Percentiles rank a stretch among this genome's conserved stretches.
Evolutionary conservation across 2,888 invertebrate genomes (phyloP).

Genomic region (Habroteleia sp.): DNA sequence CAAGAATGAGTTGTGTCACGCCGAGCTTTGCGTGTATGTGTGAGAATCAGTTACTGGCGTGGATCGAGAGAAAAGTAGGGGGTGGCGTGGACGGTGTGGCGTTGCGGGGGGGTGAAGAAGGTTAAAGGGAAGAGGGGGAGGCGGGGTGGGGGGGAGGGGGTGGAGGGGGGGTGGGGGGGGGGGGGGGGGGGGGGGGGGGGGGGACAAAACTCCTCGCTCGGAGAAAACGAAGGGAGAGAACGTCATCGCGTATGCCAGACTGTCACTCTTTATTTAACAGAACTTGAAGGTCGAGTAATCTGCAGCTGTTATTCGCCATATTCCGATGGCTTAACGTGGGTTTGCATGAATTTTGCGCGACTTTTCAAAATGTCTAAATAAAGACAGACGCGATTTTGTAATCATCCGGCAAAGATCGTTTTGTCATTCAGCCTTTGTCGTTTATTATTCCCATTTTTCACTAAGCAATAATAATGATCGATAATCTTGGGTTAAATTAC

Average conservation of each 20-base stretch:
- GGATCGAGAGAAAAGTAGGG: too few species aligned
- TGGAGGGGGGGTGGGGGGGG: neutral
- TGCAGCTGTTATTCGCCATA: slow-evolving; percentile 61
- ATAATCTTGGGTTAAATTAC: too few species aligned
- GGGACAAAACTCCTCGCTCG: slow-evolving; percentile 21
- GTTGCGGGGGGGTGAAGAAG: too few species aligned
- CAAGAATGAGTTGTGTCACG: too few species aligned
- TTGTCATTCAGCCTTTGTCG: neutral
- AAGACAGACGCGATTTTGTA: slow-evolving; percentile 36
- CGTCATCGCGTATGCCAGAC: slow-evolving; percentile 64
- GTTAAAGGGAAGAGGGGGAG: too few species aligned
- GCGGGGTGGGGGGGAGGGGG: too few species aligned
- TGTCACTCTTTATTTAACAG: slow-evolving; percentile 64
- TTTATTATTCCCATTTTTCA: neutral
- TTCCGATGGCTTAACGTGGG: slow-evolving; percentile 39
- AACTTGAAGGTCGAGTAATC: slow-evolving; percentile 59
- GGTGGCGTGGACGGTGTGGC: too few species aligned
- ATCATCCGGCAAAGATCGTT: slow-evolving; percentile 12
- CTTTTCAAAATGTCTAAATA: slow-evolving; percentile 54
- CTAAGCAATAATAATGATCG: too few species aligned
- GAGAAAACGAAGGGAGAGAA: slow-evolving; percentile 60
- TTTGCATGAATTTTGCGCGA: slow-evolving; percentile 54
- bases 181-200: neutral
- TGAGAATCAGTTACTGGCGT: too few species aligned
- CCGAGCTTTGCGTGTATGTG: too few species aligned